phyloP scores from a whole-genome alignment of 2,888 invertebrate genomes.

The Drosophila anomelani region DNA sequence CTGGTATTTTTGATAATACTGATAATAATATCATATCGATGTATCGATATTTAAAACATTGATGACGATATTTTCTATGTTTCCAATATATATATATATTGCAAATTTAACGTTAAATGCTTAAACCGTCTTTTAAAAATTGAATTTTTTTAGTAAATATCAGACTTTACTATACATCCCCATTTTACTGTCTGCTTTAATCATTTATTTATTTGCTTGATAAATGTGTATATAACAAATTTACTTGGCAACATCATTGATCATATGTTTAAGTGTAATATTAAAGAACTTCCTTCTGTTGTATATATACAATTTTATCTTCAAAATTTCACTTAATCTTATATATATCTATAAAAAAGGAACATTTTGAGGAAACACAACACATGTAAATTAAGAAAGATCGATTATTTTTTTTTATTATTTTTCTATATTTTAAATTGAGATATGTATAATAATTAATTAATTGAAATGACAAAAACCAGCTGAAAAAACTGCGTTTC shows the following conservation, averaged over 20 bases:
- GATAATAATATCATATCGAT: background rate
- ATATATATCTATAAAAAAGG: background rate
- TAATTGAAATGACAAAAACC: background rate
- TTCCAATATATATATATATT: background rate
- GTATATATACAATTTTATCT: background rate
- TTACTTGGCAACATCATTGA: background rate
- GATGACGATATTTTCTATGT: background rate
- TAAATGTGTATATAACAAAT: slow-evolving; percentile 19
- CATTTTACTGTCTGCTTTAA: background rate
- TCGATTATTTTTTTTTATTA: background rate
- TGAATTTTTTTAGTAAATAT: background rate
- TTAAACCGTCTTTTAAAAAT: too few species aligned
- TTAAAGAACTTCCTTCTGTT: background rate
- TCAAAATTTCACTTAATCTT: background rate
- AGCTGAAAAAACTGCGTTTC: background rate
- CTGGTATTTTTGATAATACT: background rate
- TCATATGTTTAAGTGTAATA: background rate
- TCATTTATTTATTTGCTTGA: slow-evolving; percentile 16
- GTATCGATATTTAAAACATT: background rate
- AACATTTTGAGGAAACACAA: background rate
- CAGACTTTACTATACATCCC: background rate
- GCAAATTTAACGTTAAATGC: background rate
- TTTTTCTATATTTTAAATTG: background rate
- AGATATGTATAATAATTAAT: background rate
- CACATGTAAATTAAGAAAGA: background rate